Conservation (phyloP, 2,113 vertebrate species). For the Myiozetetes cayanensis region DNA sequence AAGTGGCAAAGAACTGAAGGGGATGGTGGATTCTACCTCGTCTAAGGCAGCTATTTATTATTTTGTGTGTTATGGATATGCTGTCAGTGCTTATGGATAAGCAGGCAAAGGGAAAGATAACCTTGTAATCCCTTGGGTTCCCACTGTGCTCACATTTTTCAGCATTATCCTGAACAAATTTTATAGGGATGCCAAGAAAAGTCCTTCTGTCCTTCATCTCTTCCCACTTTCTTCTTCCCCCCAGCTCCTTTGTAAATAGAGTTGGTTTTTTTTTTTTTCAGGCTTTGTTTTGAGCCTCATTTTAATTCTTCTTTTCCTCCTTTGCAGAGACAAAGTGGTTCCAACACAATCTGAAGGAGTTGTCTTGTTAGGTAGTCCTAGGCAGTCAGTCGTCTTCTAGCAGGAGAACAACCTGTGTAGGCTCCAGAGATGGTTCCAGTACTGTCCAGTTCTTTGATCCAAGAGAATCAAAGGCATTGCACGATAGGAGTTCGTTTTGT, state of each 20-base stretch:
- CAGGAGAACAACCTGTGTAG: not conserved
- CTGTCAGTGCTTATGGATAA: not conserved
- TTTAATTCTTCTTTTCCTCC: not conserved
- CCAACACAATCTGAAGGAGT: not conserved
- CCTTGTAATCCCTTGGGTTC: not conserved
- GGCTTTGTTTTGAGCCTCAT: not conserved
- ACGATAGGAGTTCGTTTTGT: rapidly evolving
- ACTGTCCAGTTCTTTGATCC: not conserved
- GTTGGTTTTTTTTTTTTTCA: not conserved
- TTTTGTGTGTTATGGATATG: not conserved
- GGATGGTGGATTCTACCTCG: not conserved
- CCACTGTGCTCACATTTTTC: rapidly evolving
- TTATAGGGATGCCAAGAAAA: not conserved
- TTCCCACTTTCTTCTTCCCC: not conserved
- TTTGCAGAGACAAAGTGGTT: not conserved
- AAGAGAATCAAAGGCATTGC: not conserved
- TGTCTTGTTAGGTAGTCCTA: not conserved
- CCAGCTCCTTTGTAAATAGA: not conserved
- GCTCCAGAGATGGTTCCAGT: not conserved
- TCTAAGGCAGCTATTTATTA: rapidly evolving
- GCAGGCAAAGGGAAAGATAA: not conserved
- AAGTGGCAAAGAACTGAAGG: not conserved
- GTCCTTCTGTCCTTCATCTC: not conserved
- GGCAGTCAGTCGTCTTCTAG: not conserved
- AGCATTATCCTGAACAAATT: not conserved